phyloP scores from a whole-genome alignment of 2,113 vertebrate species.

The Pyrgilauda ruficollis region DNA sequence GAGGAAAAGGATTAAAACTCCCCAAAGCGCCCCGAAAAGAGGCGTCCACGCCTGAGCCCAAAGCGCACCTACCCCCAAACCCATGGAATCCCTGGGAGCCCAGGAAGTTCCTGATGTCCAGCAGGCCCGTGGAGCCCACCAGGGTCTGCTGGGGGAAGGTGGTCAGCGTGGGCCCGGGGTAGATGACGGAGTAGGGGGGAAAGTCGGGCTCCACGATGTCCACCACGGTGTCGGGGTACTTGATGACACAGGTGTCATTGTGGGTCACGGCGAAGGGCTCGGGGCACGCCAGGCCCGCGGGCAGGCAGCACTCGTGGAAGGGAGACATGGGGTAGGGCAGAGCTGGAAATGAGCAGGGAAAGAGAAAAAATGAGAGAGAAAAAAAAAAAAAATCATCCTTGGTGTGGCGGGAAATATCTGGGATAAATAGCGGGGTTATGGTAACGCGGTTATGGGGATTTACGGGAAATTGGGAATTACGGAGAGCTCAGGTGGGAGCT shows the following conservation, averaged over 20 bases:
- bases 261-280: constrained; percentile 30
- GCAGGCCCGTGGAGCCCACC: neutral
- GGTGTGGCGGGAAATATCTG: fast-evolving
- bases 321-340: constrained; percentile 22
- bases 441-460: fast-evolving
- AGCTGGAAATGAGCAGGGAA: neutral
- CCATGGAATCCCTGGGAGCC: neutral
- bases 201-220: neutral
- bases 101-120: neutral
- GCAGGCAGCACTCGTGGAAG: constrained; percentile 1
- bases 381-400: neutral
- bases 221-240: constrained; percentile 32
- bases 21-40: neutral
- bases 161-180: constrained; percentile 44
- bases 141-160: constrained; percentile 54
- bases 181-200: neutral
- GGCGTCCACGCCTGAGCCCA: neutral
- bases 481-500: too few relatives aligned
- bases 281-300: neutral
- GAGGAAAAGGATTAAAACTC: neutral
- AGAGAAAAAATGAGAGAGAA: neutral
- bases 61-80: neutral
- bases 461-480: too few relatives aligned
- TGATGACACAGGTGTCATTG: neutral
- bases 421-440: too few relatives aligned